Base-by-base conservation (phyloP, 2,888 invertebrate genomes). In the Mycalesis mineus region DNA sequence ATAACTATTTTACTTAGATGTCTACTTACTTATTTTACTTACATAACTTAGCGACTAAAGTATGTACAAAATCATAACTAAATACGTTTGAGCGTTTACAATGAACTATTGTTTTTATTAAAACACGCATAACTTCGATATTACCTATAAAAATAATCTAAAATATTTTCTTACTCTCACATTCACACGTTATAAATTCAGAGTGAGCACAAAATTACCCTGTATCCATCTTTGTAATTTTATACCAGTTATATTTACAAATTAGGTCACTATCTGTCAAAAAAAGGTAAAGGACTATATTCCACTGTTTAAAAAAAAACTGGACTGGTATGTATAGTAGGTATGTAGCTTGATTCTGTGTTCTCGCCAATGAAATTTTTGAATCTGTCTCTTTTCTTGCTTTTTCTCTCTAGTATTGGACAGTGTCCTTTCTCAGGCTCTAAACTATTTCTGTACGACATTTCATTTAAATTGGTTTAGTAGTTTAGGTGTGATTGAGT, bases 201-300 rank as follows among this genome's bases (percentile, higher is more conserved):
- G 40, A 51, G 9, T 51, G 60, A 51, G 50, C 57, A 54, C 33
- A 47, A 50, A 47, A 50, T 29, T 50, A 51, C 50, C 51, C 37
- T 58, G 47, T 54, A 39, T 50, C 44, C 50, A 45, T 50, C 50
- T 13, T 37, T 39, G 39, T 39, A 9, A 31, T 36, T 2, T 11
- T 11, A 36, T 9, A 11, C 11, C 2, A 22, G 5, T 2, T 5
- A 22, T 22, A 22, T 5, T 22, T 22, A 22, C 22, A 22, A 22
- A 22, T 2, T 22, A 22, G 22, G 22, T 22, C 22, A 4, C 22
- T 22, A 22, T n/a, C 22, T 22, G 2, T 22, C 2, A 22, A 22
- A 22, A 22, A 22, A 22, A n/a, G n/a, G n/a, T n/a, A n/a, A n/a
- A n/a, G n/a, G n/a, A n/a, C n/a, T n/a, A n/a, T n/a, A n/a, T n/a